phyloP scores from a whole-genome alignment of 1,140 invertebrate species.

The Pseudomyrmex cubaensis region DNA sequence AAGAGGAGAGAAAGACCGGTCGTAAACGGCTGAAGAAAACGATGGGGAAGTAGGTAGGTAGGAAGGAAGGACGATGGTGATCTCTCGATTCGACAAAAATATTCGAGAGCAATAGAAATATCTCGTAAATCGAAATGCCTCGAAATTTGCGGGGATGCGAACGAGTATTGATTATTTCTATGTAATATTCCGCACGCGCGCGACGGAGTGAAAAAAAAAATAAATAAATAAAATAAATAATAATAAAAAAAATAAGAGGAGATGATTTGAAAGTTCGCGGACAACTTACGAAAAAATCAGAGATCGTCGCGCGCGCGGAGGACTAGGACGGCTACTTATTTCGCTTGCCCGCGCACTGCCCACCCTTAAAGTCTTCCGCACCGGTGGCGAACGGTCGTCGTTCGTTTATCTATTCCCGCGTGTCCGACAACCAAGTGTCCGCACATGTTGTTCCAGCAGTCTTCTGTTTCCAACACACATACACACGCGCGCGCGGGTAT shows the following conservation, averaged over 20 bases:
- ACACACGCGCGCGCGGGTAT: no score
- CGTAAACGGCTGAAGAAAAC: conserved; percentile 41
- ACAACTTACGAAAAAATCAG: conserved; percentile 45
- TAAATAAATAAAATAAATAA: background rate
- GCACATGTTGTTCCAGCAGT: conserved; percentile 31
- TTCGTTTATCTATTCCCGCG: conserved; percentile 61
- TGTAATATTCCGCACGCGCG: background rate
- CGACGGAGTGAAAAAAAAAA: no score
- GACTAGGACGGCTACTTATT: conserved; percentile 57
- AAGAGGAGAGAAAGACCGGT: background rate
- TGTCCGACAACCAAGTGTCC: conserved; percentile 56
- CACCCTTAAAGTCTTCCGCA: conserved; percentile 73
- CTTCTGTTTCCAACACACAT: conserved; percentile 12
- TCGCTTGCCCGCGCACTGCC: conserved; percentile 57
- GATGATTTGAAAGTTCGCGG: background rate
- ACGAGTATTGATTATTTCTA: conserved; percentile 13
- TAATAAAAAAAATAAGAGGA: background rate
- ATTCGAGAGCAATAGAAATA: background rate
- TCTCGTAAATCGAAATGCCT: background rate
- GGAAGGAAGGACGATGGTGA: conserved; percentile 1
- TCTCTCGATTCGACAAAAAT: conserved; percentile 11
- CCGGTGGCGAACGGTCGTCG: conserved; percentile 53
- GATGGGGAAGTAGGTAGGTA: background rate
- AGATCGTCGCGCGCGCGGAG: conserved; percentile 22
- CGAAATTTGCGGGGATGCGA: background rate